A percentile compares a stretch with the other conserved stretches of the same genome.
These are phyloP conservation scores for Pseudochromis fuscus DNA, from an alignment of 2,797 vertebrate species.

Conservation along the genomic window DNA sequence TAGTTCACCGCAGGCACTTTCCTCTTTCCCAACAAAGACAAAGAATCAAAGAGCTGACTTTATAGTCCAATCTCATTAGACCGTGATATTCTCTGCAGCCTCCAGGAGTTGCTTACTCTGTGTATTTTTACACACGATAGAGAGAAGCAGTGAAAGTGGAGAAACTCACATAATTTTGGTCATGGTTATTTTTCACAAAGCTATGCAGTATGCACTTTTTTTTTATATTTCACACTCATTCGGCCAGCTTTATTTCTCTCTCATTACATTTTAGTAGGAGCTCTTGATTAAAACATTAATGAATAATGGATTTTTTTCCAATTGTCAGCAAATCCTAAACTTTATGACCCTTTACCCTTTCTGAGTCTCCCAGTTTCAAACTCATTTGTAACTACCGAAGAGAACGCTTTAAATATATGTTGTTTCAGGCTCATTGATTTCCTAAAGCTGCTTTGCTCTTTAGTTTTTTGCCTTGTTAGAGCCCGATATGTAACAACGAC, in stretches of 20 bases:
- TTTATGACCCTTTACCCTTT: too few relatives aligned
- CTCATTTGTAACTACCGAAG: not conserved
- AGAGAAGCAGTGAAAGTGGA: constrained; percentile 6
- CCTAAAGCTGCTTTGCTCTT: not conserved
- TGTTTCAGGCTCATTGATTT: not conserved
- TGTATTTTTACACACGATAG: constrained; percentile 16
- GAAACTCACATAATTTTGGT: constrained; percentile 4
- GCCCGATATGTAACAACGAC: too few relatives aligned
- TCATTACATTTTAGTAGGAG: not conserved
- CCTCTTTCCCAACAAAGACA: constrained; percentile 33
- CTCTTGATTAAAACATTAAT: constrained; percentile 1
- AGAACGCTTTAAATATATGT: not conserved
- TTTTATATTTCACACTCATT: not conserved
- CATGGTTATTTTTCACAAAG: constrained; percentile 8
- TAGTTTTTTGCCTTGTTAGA: too few relatives aligned
- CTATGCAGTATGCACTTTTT: not conserved
- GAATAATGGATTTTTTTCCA: not conserved
- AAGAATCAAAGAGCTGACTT: constrained; percentile 46
- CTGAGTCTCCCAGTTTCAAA: not conserved
- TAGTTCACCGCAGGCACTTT: constrained; percentile 37
- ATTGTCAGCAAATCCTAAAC: too few relatives aligned
- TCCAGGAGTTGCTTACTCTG: constrained; percentile 24
- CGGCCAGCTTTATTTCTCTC: not conserved
- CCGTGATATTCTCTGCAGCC: constrained; percentile 33
- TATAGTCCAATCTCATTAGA: constrained; percentile 59